Base-by-base conservation (phyloP, 2,113 vertebrate genomes). In the Spermophilus dauricus region DNA sequence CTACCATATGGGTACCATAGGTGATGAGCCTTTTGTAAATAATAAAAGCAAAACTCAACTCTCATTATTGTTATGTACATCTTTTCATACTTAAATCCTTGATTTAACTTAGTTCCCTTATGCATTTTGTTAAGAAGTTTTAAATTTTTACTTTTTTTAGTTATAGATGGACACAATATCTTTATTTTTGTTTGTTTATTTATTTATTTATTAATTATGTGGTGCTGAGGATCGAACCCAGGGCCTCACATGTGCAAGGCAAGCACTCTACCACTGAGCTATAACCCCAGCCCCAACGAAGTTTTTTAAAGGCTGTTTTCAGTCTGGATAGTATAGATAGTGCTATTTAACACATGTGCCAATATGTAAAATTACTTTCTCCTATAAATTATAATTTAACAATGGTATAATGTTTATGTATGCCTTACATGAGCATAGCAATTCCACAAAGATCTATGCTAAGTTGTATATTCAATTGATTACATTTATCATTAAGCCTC, bases 341-440 rank as follows among this genome's bases (percentile, higher is more conserved):
- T 94, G 28, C 70, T 86, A 12, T 96, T 8, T 94, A 94, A 77
- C 37, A 65, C 28, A 3, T 94, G 34, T 89, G 63, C 51, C 85
- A 89, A 81, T 85, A 69, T 90, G 26, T 90, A 94, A 84, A 89
- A 92, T 85, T 94, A 85, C 12, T 92, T 14, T 98, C 32, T 95
- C n/a, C 53, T 85, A 61, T 88, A 92, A 96, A 75, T 83, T 86
- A 91, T 94, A 86, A 93, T 91, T 95, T 96, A 96, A 67, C 70
- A 84, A 28, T 75, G 63, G 10, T 58, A 61, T 58, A 94, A 26
- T 75, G 4, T 94, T 92, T 94, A 70, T 51, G 10, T 86, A 56
- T 86, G 45, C 28, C 22, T 91, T 94, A 82, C 65, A 32, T 84
- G 45, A 95, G 42, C n/a, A 87, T 81, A 86, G n/a, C 89, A 3